phyloP scores from a whole-genome alignment of 2,113 vertebrate species.

The Oxygymnocypris stewartii region DNA sequence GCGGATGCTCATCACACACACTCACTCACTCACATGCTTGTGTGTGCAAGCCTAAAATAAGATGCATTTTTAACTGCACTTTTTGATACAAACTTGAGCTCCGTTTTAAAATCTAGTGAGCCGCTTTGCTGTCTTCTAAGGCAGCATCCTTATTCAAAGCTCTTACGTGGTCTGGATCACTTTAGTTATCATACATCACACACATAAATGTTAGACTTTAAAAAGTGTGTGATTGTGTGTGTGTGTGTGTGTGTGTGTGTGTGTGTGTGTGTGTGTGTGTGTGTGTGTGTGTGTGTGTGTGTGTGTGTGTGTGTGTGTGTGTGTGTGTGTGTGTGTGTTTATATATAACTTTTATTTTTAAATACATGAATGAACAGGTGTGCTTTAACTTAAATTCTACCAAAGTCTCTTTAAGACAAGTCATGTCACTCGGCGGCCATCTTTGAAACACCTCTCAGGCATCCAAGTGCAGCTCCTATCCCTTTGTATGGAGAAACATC shows the following conservation, averaged over 20 bases:
- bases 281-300: not conserved
- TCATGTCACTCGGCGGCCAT: too few relatives aligned
- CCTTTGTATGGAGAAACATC: too few relatives aligned
- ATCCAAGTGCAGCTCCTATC: too few relatives aligned
- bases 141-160: not conserved
- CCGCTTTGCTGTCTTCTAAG: not conserved
- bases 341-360: too few relatives aligned
- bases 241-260: too few relatives aligned
- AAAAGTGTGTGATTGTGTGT: too few relatives aligned
- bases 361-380: not conserved
- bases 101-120: not conserved
- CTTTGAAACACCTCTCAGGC: too few relatives aligned
- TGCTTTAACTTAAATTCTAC: not conserved
- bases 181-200: not conserved
- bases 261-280: too few relatives aligned
- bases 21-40: not conserved
- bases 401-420: too few relatives aligned
- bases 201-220: too few relatives aligned
- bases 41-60: not conserved
- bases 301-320: too few relatives aligned
- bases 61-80: too few relatives aligned
- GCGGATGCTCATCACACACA: conserved; percentile 29
- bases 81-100: not conserved
- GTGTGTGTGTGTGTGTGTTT: not conserved
- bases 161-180: not conserved